A percentile compares a stretch with the other conserved stretches of the same genome.
phyloP scores from a whole-genome alignment of 2,888 invertebrate species.

The Pollenia griseotomentosa region DNA sequence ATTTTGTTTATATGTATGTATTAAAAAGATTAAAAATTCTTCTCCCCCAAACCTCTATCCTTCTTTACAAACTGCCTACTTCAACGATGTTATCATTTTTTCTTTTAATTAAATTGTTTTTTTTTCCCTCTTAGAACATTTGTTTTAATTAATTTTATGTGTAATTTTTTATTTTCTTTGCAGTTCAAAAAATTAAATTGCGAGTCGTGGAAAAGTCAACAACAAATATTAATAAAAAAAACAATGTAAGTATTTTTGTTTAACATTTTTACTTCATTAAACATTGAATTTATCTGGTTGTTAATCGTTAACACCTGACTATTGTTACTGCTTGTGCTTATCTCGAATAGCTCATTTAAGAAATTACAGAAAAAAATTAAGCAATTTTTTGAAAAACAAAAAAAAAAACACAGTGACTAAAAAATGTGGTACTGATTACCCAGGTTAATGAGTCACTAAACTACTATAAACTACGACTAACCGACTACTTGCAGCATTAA shows the following conservation, averaged over 20 bases:
- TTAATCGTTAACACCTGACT: slow-evolving; percentile 42
- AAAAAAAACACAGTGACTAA: no score
- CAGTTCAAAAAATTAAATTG: slow-evolving; percentile 48
- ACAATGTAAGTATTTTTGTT: slow-evolving; percentile 51
- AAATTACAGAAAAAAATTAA: background rate
- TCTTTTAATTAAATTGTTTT: slow-evolving; percentile 51
- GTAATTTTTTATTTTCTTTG: slow-evolving; percentile 23
- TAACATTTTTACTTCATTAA: slow-evolving; percentile 25
- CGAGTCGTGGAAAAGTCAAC: slow-evolving; percentile 2
- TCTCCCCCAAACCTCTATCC: background rate
- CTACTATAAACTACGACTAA: no score
- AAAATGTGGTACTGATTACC: no score
- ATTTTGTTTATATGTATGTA: background rate
- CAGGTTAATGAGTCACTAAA: no score
- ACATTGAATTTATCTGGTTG: slow-evolving; percentile 20
- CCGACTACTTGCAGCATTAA: no score
- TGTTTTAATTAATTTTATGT: slow-evolving; percentile 51
- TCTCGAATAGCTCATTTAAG: background rate
- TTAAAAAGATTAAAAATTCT: no score
- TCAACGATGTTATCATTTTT: background rate
- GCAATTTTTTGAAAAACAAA: no score
- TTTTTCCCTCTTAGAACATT: slow-evolving; percentile 6
- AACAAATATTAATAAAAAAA: background rate
- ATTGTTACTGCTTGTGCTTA: background rate
- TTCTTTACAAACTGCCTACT: background rate